A percentile compares a stretch with the other conserved stretches of the same genome.
These are phyloP conservation scores for Ischnus inquisitorius DNA, from an alignment of 2,888 invertebrate species.

Conservation along the genomic window DNA sequence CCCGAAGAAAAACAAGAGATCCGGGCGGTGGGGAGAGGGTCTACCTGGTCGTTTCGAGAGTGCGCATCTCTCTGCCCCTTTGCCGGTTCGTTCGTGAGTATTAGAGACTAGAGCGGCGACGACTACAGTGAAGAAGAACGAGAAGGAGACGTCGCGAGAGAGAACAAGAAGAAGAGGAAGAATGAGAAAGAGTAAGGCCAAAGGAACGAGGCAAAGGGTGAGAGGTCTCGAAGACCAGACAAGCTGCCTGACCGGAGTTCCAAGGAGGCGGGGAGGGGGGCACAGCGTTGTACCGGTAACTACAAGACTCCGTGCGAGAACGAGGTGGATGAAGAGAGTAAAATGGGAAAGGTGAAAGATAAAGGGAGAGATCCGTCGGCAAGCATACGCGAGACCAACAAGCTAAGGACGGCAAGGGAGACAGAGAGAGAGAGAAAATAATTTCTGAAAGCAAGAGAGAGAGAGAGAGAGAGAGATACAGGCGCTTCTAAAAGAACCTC, in stretches of 20 bases:
- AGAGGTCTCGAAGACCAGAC: constrained; percentile 57
- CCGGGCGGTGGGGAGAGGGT: neutral
- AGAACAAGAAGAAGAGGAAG: constrained; percentile 1
- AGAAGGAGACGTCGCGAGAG: neutral
- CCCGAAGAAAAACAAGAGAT: constrained; percentile 40
- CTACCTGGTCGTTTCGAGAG: constrained; percentile 25
- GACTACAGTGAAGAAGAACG: neutral
- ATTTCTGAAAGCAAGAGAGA: constrained; percentile 7
- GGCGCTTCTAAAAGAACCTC: constrained; percentile 78
- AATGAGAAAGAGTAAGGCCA: constrained; percentile 14
- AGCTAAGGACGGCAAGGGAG: constrained; percentile 54
- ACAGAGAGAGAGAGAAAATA: constrained; percentile 28
- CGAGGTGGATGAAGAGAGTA: constrained; percentile 23
- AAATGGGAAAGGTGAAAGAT: constrained; percentile 44
- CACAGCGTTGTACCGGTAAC: constrained; percentile 32
- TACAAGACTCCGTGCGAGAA: constrained; percentile 16
- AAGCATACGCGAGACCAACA: constrained; percentile 58
- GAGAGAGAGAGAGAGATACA: constrained; percentile 18
- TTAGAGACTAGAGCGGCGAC: neutral
- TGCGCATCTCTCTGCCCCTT: constrained; percentile 11
- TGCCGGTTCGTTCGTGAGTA: constrained; percentile 13
- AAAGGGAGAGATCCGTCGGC: constrained; percentile 61
- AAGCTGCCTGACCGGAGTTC: constrained; percentile 42
- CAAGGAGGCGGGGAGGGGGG: constrained; percentile 15
- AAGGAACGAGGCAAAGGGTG: constrained; percentile 54